A percentile compares a stretch with the other conserved stretches of the same genome.
Evolutionary conservation across 2,888 invertebrate species (phyloP).

Genomic region (Orchesella flavescens): DNA sequence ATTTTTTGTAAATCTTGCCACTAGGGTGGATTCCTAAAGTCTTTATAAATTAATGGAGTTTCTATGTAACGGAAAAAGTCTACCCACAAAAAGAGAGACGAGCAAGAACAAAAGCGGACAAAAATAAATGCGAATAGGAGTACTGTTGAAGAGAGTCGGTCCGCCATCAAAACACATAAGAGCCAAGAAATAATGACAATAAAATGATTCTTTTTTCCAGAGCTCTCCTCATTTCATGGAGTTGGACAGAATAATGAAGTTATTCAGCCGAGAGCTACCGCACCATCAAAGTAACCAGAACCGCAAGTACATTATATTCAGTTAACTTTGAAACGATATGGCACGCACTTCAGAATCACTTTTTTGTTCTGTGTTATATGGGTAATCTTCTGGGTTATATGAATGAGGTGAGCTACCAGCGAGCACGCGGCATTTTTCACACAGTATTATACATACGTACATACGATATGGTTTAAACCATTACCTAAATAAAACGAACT

Average conservation of each 20-base stretch:
- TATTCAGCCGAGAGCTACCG: constrained; percentile 58
- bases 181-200: constrained; percentile 38
- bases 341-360: constrained; percentile 9
- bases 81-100: constrained; percentile 35
- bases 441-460: too few relatives aligned
- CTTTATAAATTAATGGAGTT: constrained; percentile 65
- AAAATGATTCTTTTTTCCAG: constrained; percentile 36
- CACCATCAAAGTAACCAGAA: constrained; percentile 51
- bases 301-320: constrained; percentile 19
- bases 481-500: background rate
- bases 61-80: constrained; percentile 54
- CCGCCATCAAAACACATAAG: constrained; percentile 3
- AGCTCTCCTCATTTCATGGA: constrained; percentile 31
- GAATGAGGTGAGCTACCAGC: background rate
- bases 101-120: constrained; percentile 28
- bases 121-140: background rate
- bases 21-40: constrained; percentile 55
- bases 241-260: constrained; percentile 53
- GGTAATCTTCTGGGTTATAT: too few relatives aligned
- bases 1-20: constrained; percentile 25
- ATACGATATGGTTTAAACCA: background rate
- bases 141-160: background rate
- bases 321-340: constrained; percentile 31
- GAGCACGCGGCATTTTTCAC: background rate
- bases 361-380: background rate